phyloP scores from a whole-genome alignment of 2,888 invertebrate genomes.

The Chrysopilus asiliformis region DNA sequence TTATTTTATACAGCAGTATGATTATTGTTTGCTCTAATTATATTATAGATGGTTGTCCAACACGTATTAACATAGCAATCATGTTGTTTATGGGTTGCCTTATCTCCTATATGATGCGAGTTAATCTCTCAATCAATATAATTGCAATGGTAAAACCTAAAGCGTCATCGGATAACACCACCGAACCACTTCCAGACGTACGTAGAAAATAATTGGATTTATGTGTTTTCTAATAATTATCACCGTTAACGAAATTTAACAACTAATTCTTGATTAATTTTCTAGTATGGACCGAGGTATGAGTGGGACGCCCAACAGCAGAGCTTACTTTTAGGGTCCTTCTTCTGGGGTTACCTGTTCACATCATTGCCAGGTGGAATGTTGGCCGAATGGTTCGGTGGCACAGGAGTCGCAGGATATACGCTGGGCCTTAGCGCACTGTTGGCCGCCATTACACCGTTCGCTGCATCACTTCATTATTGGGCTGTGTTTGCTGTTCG shows the following conservation, averaged over 20 bases:
- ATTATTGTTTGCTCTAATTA: too few relatives aligned
- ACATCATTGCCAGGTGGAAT: constrained; percentile 52
- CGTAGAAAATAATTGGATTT: neutral
- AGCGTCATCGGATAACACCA: constrained; percentile 24
- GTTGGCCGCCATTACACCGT: constrained; percentile 46
- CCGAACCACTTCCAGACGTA: constrained; percentile 24
- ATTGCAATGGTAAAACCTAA: constrained; percentile 54
- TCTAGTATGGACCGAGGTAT: constrained; percentile 39
- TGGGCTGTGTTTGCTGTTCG: constrained; percentile 43
- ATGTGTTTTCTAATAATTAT: neutral
- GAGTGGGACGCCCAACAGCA: constrained; percentile 48
- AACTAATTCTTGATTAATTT: neutral
- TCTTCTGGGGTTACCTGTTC: constrained; percentile 55
- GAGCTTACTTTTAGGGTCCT: constrained; percentile 49
- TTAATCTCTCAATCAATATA: constrained; percentile 61
- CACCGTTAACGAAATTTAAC: neutral
- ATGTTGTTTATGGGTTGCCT: constrained; percentile 64
- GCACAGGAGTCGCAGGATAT: constrained; percentile 45
- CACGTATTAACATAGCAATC: constrained; percentile 41
- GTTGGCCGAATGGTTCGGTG: constrained; percentile 50
- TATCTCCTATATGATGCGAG: constrained; percentile 57
- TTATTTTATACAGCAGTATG: too few relatives aligned
- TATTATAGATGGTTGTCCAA: too few relatives aligned
- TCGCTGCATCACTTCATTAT: constrained; percentile 44
- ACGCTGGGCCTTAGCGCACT: constrained; percentile 39